Percentiles rank a stretch among this genome's conserved stretches.
phyloP scores from a whole-genome alignment of 37 sponge, comb jelly and placozoan genomes.

The Agelas oroides region DNA sequence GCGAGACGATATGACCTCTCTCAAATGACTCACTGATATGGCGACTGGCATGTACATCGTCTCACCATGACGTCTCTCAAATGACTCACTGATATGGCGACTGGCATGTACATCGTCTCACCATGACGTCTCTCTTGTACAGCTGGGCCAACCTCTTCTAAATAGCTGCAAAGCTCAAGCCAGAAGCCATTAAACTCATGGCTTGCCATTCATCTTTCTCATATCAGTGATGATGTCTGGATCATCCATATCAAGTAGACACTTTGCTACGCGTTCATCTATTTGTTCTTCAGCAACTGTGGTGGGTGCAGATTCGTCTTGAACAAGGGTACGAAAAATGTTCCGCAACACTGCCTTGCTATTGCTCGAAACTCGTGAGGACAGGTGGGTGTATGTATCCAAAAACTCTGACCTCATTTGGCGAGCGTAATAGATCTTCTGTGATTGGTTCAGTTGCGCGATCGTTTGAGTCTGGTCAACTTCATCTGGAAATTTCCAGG shows the following conservation, averaged over 20 bases:
- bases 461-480: neutral
- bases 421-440: conserved; percentile 12
- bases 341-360: conserved; percentile 24
- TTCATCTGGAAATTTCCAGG: conserved; percentile 27
- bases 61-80: conserved; percentile 32
- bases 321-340: conserved; percentile 27
- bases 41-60: conserved; percentile 42
- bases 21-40: conserved; percentile 33
- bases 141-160: conserved; percentile 14
- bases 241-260: conserved; percentile 32
- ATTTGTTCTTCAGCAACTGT: neutral
- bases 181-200: conserved; percentile 19
- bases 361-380: neutral
- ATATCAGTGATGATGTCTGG: conserved; percentile 34
- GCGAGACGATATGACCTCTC: conserved; percentile 17
- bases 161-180: conserved; percentile 11
- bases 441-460: neutral
- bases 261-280: conserved; percentile 40
- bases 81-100: conserved; percentile 40
- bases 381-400: conserved; percentile 14
- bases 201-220: conserved; percentile 17
- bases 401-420: conserved; percentile 43
- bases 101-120: conserved; percentile 27
- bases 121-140: conserved; percentile 46
- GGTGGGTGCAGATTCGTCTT: conserved; percentile 8